These are phyloP conservation scores for Aleiodes testaceus DNA, from an alignment of 2,888 invertebrate species.

Conservation along the genomic window DNA sequence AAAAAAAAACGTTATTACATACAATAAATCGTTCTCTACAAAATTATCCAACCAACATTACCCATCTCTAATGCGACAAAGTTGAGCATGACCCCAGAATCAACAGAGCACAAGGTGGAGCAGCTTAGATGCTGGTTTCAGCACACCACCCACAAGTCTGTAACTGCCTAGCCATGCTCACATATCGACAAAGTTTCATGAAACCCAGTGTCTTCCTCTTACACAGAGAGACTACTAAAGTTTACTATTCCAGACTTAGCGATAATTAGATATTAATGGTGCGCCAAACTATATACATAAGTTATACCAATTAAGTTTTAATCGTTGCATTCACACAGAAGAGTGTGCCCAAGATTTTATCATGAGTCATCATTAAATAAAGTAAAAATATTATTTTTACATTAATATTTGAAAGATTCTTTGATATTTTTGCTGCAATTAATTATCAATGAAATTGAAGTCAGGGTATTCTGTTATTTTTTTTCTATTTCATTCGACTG, in stretches of 20 bases:
- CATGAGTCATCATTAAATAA: neutral
- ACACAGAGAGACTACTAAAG: conserved; percentile 34
- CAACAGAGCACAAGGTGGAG: conserved; percentile 33
- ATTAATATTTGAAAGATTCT: too few relatives aligned
- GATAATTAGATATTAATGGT: conserved; percentile 63
- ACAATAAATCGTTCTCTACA: neutral
- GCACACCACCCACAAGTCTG: conserved; percentile 22
- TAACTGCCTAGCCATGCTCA: conserved; percentile 33
- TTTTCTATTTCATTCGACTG: too few relatives aligned
- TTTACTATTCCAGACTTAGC: conserved; percentile 51
- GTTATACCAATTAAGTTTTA: conserved; percentile 36
- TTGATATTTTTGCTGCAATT: neutral
- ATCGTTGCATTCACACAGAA: neutral
- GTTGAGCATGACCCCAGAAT: conserved; percentile 32
- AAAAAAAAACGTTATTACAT: conserved; percentile 1
- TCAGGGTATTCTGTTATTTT: too few relatives aligned
- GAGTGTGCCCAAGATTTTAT: neutral
- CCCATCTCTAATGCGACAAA: conserved; percentile 20
- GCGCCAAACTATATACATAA: conserved; percentile 20
- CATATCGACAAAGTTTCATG: conserved; percentile 60
- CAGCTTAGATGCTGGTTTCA: conserved; percentile 27
- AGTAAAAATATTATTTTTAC: too few relatives aligned
- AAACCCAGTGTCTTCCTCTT: conserved; percentile 57
- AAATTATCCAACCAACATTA: conserved; percentile 25
- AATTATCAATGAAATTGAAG: too few relatives aligned